Conservation (phyloP, 2,113 vertebrate genomes). For the Pteruthius melanotis region DNA sequence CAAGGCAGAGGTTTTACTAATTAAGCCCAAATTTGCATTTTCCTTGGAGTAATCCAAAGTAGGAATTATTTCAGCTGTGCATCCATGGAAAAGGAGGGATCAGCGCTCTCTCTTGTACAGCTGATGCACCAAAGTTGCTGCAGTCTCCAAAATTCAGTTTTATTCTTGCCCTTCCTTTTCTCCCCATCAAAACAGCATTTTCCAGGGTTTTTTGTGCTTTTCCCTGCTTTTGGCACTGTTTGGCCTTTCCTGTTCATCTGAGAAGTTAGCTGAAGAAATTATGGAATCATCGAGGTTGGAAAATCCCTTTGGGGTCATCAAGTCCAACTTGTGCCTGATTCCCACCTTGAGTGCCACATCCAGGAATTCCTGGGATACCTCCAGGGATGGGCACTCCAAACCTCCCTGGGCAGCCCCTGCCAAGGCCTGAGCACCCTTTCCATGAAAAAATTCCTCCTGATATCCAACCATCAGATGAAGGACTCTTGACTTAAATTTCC, state of each 20-base stretch:
- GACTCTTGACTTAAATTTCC: background rate
- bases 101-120: background rate
- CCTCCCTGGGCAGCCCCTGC: background rate
- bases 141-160: background rate
- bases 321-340: background rate
- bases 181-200: background rate
- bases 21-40: background rate
- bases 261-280: background rate
- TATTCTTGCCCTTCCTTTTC: background rate
- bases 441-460: background rate
- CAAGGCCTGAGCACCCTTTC: background rate
- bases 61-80: background rate
- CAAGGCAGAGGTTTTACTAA: background rate
- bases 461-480: too few relatives aligned
- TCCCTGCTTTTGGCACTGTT: background rate
- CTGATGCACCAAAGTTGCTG: background rate
- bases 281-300: background rate
- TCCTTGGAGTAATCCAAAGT: fast-evolving
- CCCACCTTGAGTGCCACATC: background rate
- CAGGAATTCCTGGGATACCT: background rate
- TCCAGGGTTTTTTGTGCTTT: background rate
- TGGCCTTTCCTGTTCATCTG: background rate
- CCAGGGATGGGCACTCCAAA: background rate
- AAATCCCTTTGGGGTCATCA: background rate
- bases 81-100: background rate